Conservation (phyloP, 2,797 vertebrate genomes). For the Cryptoprocta ferox region DNA sequence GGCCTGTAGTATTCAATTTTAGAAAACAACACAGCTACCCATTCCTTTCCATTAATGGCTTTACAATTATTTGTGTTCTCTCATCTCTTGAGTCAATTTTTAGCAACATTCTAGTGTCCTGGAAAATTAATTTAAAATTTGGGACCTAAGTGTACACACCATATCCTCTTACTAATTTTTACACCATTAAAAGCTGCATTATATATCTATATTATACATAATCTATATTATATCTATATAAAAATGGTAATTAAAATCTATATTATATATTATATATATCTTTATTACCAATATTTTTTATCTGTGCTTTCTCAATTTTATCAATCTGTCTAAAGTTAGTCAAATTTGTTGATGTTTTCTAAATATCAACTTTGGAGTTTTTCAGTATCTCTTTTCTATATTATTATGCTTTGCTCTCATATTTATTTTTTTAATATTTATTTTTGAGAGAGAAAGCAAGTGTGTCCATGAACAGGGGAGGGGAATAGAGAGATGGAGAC, state of each 20-base stretch:
- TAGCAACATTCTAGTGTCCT: not conserved
- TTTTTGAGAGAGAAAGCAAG: no score
- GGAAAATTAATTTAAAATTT: not conserved
- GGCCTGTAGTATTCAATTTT: not conserved
- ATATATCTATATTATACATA: not conserved
- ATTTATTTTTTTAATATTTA: not conserved
- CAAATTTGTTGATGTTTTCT: not conserved
- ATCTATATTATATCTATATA: not conserved
- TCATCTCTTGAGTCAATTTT: not conserved
- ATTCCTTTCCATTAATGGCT: not conserved
- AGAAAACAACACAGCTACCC: no score
- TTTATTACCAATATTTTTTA: not conserved
- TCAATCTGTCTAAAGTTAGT: not conserved
- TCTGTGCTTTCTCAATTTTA: not conserved
- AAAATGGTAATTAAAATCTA: not conserved
- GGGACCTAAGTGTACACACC: not conserved
- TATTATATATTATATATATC: not conserved
- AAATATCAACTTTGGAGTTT: not conserved
- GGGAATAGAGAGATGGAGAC: no score
- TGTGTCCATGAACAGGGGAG: no score
- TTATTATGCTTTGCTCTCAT: not conserved
- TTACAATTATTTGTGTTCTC: not conserved
- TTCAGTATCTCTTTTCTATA: not conserved
- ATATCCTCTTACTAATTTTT: not conserved
- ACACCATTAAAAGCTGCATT: not conserved